phyloP scores from a whole-genome alignment of 2,888 invertebrate species.

The Tillus elongatus region DNA sequence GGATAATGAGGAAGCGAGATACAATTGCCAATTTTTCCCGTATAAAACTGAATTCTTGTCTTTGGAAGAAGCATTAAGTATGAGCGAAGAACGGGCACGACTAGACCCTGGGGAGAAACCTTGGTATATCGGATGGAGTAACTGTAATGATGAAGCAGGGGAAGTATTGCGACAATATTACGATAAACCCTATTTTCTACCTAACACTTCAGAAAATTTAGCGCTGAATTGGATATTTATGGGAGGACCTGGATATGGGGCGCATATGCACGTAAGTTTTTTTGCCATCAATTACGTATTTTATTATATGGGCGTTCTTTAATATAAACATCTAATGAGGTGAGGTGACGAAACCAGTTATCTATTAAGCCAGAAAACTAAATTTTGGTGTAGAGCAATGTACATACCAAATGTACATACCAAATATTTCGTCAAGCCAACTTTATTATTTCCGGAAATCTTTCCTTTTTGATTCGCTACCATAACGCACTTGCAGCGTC shows the following conservation, averaged over 20 bases:
- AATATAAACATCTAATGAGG: no score
- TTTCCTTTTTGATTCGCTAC: no score
- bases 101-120: constrained; percentile 41
- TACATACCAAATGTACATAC: no score
- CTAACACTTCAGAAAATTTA: constrained; percentile 75
- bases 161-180: constrained; percentile 70
- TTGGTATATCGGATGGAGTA: constrained; percentile 79
- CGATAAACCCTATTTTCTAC: constrained; percentile 80
- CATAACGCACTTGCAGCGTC: no score
- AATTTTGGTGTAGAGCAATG: no score
- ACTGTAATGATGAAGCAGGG: constrained; percentile 79
- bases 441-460: no score
- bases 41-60: constrained; percentile 79
- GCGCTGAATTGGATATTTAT: constrained; percentile 95
- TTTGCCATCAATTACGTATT: no score
- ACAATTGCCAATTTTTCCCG: constrained; percentile 85
- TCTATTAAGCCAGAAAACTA: no score
- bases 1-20: constrained; percentile 30
- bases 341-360: no score
- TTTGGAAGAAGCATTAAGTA: constrained; percentile 72
- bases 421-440: no score
- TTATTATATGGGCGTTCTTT: no score
- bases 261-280: constrained; percentile 85
- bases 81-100: constrained; percentile 62
- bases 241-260: constrained; percentile 90